Evolutionary conservation across 2,888 invertebrate species (phyloP).

Genomic region (Stenodema calcarata): DNA sequence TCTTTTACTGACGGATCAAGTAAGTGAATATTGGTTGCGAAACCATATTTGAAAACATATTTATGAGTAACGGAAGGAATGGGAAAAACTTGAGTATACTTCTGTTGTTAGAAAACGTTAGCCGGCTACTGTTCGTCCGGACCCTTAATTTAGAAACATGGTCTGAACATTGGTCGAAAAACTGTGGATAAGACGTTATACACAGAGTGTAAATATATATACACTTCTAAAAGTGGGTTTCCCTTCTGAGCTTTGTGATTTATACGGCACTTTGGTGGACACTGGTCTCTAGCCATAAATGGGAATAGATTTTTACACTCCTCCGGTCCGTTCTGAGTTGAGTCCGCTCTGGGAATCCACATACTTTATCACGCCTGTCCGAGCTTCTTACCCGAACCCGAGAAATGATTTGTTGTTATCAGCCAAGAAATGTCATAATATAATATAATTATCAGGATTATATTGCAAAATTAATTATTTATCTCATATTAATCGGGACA

Average conservation of each 20-base stretch:
- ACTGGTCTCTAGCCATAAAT: slow-evolving; percentile 50
- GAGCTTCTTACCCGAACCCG: background rate
- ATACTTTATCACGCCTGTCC: background rate
- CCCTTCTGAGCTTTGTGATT: slow-evolving; percentile 42
- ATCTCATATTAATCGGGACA: too few species aligned
- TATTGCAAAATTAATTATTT: too few species aligned
- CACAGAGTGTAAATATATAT: slow-evolving; percentile 35
- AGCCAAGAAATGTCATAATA: too few species aligned
- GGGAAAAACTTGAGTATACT: background rate
- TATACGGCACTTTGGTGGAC: slow-evolving; percentile 53
- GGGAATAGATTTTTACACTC: slow-evolving; percentile 51
- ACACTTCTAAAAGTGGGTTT: slow-evolving; percentile 40
- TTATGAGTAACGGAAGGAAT: background rate
- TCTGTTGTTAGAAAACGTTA: background rate
- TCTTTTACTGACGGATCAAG: background rate
- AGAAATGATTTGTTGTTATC: background rate
- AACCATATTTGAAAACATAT: background rate
- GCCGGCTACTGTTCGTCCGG: background rate
- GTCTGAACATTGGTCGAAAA: slow-evolving; percentile 23
- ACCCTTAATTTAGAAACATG: slow-evolving; percentile 39
- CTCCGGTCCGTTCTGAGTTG: background rate
- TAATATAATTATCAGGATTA: too few species aligned
- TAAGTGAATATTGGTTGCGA: background rate
- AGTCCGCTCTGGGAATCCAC: background rate
- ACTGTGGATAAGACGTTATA: slow-evolving; percentile 27